A percentile compares a stretch with the other conserved stretches of the same genome.
phyloP scores from a whole-genome alignment of 92 coral and sea anemone genomes.

The Actinernus sp. region DNA sequence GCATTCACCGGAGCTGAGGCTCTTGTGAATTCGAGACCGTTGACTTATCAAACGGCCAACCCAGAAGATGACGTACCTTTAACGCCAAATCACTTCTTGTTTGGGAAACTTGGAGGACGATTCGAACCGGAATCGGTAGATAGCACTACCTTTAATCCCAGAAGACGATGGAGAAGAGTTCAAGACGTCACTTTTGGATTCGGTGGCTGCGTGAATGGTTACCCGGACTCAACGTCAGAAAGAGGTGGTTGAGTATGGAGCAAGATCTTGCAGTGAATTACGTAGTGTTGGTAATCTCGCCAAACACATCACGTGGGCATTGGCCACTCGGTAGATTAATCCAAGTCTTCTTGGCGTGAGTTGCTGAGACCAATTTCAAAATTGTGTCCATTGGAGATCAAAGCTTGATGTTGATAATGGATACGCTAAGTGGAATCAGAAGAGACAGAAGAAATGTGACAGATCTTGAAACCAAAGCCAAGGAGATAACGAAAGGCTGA shows the following conservation, averaged over 20 bases:
- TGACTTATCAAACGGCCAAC: slow-evolving; percentile 34
- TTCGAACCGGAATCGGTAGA: slow-evolving; percentile 47
- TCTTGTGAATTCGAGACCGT: slow-evolving; percentile 31
- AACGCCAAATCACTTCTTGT: slow-evolving; percentile 52
- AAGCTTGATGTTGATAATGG: too few relatives aligned
- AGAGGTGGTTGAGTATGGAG: slow-evolving; percentile 34
- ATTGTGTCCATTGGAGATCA: too few relatives aligned
- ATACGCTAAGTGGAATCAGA: too few relatives aligned
- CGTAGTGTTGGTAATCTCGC: slow-evolving; percentile 19
- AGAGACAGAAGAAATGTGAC: too few relatives aligned
- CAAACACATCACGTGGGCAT: slow-evolving; percentile 37
- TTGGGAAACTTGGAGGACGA: slow-evolving; percentile 42
- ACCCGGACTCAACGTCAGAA: slow-evolving; percentile 33
- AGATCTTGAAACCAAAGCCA: too few relatives aligned
- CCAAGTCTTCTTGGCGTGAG: too few relatives aligned
- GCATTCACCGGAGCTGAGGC: slow-evolving; percentile 50
- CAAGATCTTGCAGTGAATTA: slow-evolving; percentile 25
- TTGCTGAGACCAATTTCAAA: too few relatives aligned
- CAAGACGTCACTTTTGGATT: slow-evolving; percentile 58
- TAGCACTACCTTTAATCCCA: too few relatives aligned
- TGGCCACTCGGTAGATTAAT: slow-evolving; percentile 70
- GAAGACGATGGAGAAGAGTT: slow-evolving; percentile 39
- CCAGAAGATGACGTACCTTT: slow-evolving; percentile 39
- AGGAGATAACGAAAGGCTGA: too few relatives aligned
- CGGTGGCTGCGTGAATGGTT: slow-evolving; percentile 57